Evolutionary conservation across 2,113 vertebrate species (phyloP).

Genomic region (Nematolebias whitei): DNA sequence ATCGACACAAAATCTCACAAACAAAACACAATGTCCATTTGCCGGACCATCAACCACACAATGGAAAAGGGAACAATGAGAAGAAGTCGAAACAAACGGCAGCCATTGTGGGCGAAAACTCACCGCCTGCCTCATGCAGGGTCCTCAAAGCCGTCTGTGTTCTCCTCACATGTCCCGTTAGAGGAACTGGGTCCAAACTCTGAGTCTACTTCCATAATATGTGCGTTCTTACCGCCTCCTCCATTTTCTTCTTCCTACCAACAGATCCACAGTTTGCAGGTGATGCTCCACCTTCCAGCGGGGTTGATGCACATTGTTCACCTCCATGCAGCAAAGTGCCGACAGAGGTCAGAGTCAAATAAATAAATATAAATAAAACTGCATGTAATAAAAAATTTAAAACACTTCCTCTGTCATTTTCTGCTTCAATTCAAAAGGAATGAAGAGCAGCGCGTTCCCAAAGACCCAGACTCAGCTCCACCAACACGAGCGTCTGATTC

Average conservation of each 20-base stretch:
- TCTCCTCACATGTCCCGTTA: not conserved
- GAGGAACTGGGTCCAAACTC: not conserved
- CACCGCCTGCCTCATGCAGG: too few relatives aligned
- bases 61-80: too few relatives aligned
- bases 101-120: too few relatives aligned
- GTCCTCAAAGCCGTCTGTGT: not conserved
- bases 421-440: too few relatives aligned
- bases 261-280: not conserved
- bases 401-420: too few relatives aligned
- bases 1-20: too few relatives aligned
- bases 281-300: not conserved
- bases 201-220: not conserved
- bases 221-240: not conserved
- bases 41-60: too few relatives aligned
- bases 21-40: too few relatives aligned
- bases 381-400: too few relatives aligned
- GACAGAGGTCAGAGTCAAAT: not conserved
- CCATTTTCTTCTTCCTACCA: too few relatives aligned
- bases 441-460: slow-evolving; percentile 43
- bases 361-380: too few relatives aligned
- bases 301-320: slow-evolving; percentile 1
- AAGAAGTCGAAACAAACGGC: too few relatives aligned
- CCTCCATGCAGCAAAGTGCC: not conserved
- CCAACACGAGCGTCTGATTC: slow-evolving; percentile 61
- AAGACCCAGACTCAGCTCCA: slow-evolving; percentile 40